Evolutionary conservation across 2,113 vertebrate species (phyloP).

Genomic region (Hippocampus mohnikei): DNA sequence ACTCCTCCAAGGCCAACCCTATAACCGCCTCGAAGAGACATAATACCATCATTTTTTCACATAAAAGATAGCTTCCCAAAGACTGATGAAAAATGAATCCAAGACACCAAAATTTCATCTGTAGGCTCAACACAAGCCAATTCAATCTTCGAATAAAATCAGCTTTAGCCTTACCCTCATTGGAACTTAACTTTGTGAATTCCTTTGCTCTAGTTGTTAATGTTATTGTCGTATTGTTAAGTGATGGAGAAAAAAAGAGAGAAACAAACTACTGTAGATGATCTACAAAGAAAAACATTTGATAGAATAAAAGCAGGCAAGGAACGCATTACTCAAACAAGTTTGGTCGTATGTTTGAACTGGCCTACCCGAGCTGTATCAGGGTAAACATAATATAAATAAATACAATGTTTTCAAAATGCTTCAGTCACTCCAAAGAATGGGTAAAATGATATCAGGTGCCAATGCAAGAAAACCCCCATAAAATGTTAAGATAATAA

Average conservation of each 20-base stretch:
- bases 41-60: conserved; percentile 21
- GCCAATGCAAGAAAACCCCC: neutral
- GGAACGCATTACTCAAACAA: neutral
- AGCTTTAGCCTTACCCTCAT: neutral
- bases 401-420: neutral
- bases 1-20: conserved; percentile 22
- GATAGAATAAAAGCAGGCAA: neutral
- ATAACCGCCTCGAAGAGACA: conserved; percentile 10
- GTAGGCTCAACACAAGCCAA: neutral
- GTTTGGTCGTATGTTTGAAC: neutral
- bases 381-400: neutral
- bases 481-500: neutral
- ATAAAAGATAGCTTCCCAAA: conserved; percentile 5
- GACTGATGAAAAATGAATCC: conserved; percentile 11
- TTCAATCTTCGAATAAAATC: neutral
- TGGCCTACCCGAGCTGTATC: neutral
- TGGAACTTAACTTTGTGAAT: neutral
- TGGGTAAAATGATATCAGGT: neutral
- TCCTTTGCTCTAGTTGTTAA: neutral
- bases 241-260: neutral
- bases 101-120: neutral
- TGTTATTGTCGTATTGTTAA: neutral
- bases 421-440: neutral
- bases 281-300: neutral
- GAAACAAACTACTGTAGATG: neutral